Evolutionary conservation across 2,888 invertebrate species (phyloP).

Genomic region (Ptilodon capucinus): DNA sequence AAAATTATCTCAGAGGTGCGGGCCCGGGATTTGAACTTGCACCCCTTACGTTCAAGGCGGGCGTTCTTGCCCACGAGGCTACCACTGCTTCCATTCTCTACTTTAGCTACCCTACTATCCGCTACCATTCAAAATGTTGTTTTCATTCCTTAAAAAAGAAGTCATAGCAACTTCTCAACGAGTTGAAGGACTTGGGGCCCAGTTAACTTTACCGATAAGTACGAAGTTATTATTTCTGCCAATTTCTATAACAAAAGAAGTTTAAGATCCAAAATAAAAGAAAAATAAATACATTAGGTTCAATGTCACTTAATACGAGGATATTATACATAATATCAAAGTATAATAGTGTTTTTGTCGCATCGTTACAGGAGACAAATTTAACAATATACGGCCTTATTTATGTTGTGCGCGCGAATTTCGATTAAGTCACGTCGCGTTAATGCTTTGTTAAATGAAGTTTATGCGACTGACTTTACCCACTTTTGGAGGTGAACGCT

Average conservation of each 20-base stretch:
- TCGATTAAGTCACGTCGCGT: conserved; percentile 25
- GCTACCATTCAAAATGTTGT: too few relatives aligned
- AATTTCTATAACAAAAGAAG: background rate
- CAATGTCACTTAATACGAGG: background rate
- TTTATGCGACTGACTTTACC: conserved; percentile 19
- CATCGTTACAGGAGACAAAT: conserved; percentile 41
- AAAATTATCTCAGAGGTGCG: too few relatives aligned
- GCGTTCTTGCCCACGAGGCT: too few relatives aligned
- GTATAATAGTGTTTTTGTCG: conserved; percentile 6
- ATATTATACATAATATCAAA: conserved; percentile 1
- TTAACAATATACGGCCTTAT: conserved; percentile 39
- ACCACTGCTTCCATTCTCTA: too few relatives aligned
- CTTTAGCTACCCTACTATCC: too few relatives aligned
- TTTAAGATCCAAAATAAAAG: background rate
- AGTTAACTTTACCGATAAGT: too few relatives aligned
- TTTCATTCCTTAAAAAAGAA: too few relatives aligned
- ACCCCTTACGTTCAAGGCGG: too few relatives aligned
- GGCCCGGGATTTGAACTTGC: too few relatives aligned
- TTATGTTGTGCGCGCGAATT: conserved; percentile 23
- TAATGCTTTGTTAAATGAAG: conserved; percentile 18
- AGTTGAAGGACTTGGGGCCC: too few relatives aligned
- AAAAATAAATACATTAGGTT: background rate
- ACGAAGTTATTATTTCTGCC: background rate
- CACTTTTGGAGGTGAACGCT: background rate
- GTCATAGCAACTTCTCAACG: too few relatives aligned